Conservation (phyloP, 2,113 vertebrate genomes). For the Panthera tigris region DNA sequence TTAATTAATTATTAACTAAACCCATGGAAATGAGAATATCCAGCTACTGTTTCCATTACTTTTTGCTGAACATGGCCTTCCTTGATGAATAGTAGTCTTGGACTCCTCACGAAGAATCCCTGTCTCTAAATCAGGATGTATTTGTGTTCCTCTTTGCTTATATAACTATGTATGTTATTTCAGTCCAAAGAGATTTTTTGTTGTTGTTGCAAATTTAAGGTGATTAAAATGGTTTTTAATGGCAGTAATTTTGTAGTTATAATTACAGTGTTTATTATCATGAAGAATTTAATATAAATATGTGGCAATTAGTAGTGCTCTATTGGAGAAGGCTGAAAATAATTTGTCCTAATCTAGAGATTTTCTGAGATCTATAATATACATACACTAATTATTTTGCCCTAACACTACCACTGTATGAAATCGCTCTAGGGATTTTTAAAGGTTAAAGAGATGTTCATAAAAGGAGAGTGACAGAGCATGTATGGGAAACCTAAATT, state of each 20-base stretch:
- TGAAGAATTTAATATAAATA: slow-evolving; percentile 56
- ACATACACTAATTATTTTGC: not conserved
- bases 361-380: slow-evolving; percentile 47
- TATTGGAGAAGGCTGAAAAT: slow-evolving; percentile 33
- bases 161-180: not conserved
- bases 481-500: not conserved
- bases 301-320: slow-evolving; percentile 49
- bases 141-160: not conserved
- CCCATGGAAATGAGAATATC: not conserved
- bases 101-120: not conserved
- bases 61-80: not conserved
- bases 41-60: not conserved
- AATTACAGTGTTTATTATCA: slow-evolving; percentile 60
- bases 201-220: slow-evolving; percentile 52
- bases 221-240: slow-evolving; percentile 53
- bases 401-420: not conserved
- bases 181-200: not conserved
- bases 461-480: not conserved
- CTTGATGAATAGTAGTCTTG: not conserved
- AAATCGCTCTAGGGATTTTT: not conserved
- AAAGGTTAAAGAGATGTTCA: slow-evolving; percentile 8
- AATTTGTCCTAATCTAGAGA: slow-evolving; percentile 36
- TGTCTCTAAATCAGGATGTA: not conserved
- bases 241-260: slow-evolving; percentile 40
- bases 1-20: not conserved